phyloP scores from a whole-genome alignment of 2,113 vertebrate genomes.

The Alexandromys fortis region DNA sequence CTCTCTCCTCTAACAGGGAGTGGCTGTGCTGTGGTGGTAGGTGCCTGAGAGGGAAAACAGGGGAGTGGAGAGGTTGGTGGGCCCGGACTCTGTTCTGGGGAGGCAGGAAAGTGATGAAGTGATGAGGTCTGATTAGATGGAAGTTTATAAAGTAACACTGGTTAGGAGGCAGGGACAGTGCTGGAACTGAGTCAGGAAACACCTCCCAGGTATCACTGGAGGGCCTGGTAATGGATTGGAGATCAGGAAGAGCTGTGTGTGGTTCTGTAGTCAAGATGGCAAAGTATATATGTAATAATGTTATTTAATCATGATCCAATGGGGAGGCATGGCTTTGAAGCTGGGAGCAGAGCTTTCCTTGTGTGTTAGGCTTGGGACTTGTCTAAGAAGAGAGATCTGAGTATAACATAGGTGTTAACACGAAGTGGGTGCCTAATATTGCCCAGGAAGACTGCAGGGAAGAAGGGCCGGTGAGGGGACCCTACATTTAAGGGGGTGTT shows the following conservation, averaged over 20 bases:
- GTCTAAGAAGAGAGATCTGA: background rate
- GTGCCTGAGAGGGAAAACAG: background rate
- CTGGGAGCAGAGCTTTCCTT: background rate
- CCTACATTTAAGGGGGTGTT: background rate
- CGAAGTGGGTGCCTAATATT: background rate
- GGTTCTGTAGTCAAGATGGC: background rate
- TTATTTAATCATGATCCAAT: background rate
- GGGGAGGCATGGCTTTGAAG: background rate
- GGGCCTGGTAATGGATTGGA: background rate
- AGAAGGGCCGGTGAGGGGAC: background rate
- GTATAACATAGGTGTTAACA: background rate
- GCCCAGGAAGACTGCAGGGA: background rate
- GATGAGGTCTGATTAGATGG: background rate
- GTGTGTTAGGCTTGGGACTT: background rate
- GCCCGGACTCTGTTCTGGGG: background rate
- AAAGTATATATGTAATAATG: background rate
- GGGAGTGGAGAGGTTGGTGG: background rate
- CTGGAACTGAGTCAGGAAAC: background rate
- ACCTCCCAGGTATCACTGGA: background rate
- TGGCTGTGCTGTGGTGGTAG: background rate
- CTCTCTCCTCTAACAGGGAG: no score
- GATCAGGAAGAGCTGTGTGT: background rate
- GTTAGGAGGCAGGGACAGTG: background rate
- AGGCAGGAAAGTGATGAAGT: background rate
- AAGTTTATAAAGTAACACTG: background rate